These are phyloP conservation scores for Sylvilagus floridanus DNA, from an alignment of 2,797 vertebrate genomes.

Conservation along the genomic window DNA sequence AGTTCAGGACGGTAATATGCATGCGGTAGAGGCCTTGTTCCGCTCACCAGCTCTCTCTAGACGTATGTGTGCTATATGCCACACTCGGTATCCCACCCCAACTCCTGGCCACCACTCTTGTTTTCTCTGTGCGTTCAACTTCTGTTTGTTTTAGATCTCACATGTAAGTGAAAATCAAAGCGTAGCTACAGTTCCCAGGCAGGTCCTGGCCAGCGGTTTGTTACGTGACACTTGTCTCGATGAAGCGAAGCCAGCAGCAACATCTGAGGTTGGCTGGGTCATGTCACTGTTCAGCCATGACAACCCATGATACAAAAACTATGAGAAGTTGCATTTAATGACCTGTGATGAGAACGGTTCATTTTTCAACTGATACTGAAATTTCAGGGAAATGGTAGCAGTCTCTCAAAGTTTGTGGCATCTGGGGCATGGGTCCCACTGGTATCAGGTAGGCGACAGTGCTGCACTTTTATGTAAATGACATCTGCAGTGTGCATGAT, in stretches of 20 bases:
- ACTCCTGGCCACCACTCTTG: background rate
- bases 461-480: background rate
- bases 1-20: fast-evolving
- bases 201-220: fast-evolving
- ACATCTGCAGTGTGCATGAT: no score
- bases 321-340: background rate
- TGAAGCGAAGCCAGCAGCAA: background rate
- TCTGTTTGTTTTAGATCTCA: background rate
- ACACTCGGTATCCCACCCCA: no score
- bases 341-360: fast-evolving
- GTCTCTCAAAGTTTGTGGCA: background rate
- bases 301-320: fast-evolving
- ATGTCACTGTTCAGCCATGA: fast-evolving
- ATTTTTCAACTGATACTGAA: background rate
- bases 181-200: background rate
- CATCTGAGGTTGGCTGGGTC: background rate
- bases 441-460: no score
- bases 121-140: no score
- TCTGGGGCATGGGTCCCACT: fast-evolving
- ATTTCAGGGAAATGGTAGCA: background rate
- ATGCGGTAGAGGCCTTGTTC: fast-evolving
- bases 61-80: fast-evolving
- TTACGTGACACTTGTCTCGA: fast-evolving
- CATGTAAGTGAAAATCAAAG: background rate
- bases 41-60: background rate